Evolutionary conservation across 2,888 invertebrate species (phyloP).

Genomic region (Xanthorhoe designata): DNA sequence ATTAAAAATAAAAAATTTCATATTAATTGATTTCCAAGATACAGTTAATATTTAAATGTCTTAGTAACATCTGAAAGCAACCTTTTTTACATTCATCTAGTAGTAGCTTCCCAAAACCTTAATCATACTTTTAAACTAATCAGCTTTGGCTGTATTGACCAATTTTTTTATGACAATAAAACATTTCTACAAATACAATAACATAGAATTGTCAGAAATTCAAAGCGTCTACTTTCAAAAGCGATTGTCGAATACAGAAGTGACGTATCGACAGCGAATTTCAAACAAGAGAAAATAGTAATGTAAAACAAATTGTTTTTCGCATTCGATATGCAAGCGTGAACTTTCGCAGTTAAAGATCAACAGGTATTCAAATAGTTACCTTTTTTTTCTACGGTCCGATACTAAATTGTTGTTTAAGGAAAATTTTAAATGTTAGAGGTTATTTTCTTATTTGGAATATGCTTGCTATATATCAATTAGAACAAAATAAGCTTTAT

Average conservation of each 20-base stretch:
- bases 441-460: no score
- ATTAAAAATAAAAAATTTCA: no score
- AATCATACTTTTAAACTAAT: not conserved
- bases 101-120: not conserved
- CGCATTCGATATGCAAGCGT: conserved; percentile 43
- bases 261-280: conserved; percentile 47
- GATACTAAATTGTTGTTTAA: not conserved
- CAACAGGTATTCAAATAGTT: conserved; percentile 55
- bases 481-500: no score
- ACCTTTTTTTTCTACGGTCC: not conserved
- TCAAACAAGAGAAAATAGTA: conserved; percentile 50
- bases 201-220: not conserved
- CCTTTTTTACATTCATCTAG: no score
- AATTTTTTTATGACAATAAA: not conserved
- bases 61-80: no score
- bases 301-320: conserved; percentile 57
- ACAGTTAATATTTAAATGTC: no score
- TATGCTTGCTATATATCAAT: no score
- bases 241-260: conserved; percentile 32
- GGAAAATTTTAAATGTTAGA: not conserved
- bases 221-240: not conserved
- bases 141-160: not conserved
- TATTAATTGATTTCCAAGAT: no score
- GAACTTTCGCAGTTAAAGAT: conserved; percentile 51
- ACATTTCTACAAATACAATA: not conserved